Conservation (phyloP, 2,113 vertebrate species). For the Xiphophorus maculatus region DNA sequence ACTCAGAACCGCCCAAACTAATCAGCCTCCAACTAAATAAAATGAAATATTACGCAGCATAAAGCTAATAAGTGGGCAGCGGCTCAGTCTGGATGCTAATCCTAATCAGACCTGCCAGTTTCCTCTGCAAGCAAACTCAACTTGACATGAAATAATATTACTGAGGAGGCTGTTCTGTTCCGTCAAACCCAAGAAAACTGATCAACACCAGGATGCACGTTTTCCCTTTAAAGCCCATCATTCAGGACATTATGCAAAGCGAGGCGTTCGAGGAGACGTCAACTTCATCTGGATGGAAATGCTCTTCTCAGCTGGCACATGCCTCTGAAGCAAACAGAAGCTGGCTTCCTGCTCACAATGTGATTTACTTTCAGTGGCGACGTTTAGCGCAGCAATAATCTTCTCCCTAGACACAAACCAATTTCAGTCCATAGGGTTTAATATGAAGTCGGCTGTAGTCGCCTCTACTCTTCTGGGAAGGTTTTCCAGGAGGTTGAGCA, state of each 20-base stretch:
- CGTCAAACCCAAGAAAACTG: constrained; percentile 25
- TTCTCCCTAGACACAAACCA: neutral
- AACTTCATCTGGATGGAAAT: constrained; percentile 62
- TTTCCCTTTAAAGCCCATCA: constrained; percentile 39
- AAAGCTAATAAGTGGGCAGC: constrained; percentile 54
- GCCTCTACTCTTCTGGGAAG: no score
- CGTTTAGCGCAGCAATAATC: constrained; percentile 35
- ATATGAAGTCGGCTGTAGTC: neutral
- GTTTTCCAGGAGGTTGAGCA: neutral
- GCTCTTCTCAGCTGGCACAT: neutral
- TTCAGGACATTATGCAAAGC: constrained; percentile 47
- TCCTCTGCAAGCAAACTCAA: constrained; percentile 2
- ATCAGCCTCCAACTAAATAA: constrained; percentile 34
- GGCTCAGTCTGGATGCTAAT: constrained; percentile 37
- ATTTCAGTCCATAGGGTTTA: neutral
- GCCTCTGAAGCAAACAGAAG: neutral
- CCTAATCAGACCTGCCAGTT: constrained; percentile 30
- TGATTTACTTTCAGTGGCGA: constrained; percentile 40
- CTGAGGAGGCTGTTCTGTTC: constrained; percentile 16
- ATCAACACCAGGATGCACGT: constrained; percentile 21
- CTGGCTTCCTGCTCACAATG: constrained; percentile 19
- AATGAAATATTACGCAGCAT: constrained; percentile 47
- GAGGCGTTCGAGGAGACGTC: constrained; percentile 19
- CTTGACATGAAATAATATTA: constrained; percentile 19
- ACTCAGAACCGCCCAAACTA: constrained; percentile 27